Percentiles rank a stretch among this genome's conserved stretches.
phyloP scores from a whole-genome alignment of 2,113 vertebrate genomes.

The Pyrgilauda ruficollis region DNA sequence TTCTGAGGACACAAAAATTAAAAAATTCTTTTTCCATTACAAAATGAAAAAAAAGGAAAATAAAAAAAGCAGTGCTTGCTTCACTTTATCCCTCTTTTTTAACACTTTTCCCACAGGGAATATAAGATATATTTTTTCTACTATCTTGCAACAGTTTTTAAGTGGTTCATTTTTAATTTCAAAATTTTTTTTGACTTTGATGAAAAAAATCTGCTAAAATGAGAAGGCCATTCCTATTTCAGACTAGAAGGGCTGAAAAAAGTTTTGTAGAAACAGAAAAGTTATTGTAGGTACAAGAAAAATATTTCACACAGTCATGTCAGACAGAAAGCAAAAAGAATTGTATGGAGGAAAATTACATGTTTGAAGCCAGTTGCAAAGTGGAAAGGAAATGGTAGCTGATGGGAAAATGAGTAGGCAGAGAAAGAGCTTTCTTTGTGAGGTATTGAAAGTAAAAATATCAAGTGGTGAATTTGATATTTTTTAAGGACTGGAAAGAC shows the following conservation, averaged over 20 bases:
- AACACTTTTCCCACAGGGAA: background rate
- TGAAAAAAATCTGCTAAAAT: background rate
- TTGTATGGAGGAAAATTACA: background rate
- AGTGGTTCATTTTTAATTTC: background rate
- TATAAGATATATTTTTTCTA: background rate
- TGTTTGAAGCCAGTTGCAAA: background rate
- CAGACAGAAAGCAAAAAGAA: background rate
- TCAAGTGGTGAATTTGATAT: background rate
- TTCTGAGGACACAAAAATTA: background rate
- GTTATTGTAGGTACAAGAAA: background rate
- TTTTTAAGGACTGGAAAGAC: background rate
- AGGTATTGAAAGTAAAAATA: background rate
- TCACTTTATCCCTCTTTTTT: background rate
- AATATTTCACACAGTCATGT: background rate
- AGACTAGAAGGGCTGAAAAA: background rate
- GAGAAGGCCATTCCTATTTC: background rate
- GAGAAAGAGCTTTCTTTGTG: background rate
- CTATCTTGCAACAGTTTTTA: background rate
- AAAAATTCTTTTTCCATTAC: background rate
- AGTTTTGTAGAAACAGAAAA: background rate
- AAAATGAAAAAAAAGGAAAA: background rate
- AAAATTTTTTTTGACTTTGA: background rate
- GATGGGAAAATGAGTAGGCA: background rate
- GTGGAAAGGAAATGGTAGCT: background rate
- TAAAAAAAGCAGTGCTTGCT: fast-evolving